Percentiles rank a stretch among this genome's conserved stretches.
Conservation (phyloP, 2,797 vertebrate genomes). For the Potorous gilbertii region DNA sequence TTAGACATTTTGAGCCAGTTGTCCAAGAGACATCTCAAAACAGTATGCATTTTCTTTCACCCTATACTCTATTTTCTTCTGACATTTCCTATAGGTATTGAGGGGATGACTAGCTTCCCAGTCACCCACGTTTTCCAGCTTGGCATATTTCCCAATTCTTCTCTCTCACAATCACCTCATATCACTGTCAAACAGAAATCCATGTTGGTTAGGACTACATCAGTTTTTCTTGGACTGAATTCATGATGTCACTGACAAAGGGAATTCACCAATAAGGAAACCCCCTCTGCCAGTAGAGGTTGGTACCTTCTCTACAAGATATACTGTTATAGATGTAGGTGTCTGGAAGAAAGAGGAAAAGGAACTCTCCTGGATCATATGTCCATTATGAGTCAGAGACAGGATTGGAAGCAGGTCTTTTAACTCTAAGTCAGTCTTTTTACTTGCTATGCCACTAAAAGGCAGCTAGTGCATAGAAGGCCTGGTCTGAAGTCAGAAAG, state of each 20-base stretch:
- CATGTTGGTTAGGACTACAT: neutral
- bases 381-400: neutral
- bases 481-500: neutral
- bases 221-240: neutral
- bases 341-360: neutral
- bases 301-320: neutral
- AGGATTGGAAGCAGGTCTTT: neutral
- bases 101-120: neutral
- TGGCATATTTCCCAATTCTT: neutral
- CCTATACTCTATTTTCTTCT: neutral
- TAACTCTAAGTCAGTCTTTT: neutral
- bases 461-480: neutral
- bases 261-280: neutral
- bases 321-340: neutral
- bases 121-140: neutral
- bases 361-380: neutral
- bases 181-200: neutral
- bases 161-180: neutral
- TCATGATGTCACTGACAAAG: neutral
- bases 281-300: neutral
- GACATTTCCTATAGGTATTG: neutral
- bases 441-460: neutral
- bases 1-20: neutral
- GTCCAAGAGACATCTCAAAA: neutral
- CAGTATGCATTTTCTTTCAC: neutral